Conservation (phyloP, 2,113 vertebrate species). For the Leptocoma aspasia region DNA sequence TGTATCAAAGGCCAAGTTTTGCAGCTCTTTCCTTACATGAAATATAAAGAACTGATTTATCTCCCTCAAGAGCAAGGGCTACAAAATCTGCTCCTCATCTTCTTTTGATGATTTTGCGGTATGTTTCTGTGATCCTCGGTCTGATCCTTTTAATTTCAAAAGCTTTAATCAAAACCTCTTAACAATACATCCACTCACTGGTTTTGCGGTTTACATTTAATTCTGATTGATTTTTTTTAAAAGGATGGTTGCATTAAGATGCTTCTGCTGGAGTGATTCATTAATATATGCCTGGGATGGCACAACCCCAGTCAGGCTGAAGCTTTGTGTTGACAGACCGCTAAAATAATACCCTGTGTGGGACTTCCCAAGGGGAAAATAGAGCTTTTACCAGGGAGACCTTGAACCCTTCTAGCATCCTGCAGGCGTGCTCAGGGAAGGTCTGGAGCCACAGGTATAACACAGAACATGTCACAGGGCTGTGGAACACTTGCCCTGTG, state of each 20-base stretch:
- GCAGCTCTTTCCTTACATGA: neutral
- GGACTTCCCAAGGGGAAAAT: slow-evolving; percentile 11
- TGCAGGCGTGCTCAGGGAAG: neutral
- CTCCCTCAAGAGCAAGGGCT: slow-evolving; percentile 40
- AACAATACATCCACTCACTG: slow-evolving; percentile 35
- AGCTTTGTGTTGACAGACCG: slow-evolving; percentile 56
- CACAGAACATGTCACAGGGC: neutral
- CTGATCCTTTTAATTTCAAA: slow-evolving; percentile 60
- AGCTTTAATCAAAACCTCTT: slow-evolving; percentile 61
- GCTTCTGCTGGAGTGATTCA: slow-evolving; percentile 52
- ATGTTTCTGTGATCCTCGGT: slow-evolving; percentile 34
- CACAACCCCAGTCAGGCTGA: slow-evolving; percentile 32
- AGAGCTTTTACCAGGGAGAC: neutral
- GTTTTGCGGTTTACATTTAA: slow-evolving; percentile 34
- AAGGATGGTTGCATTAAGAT: slow-evolving; percentile 37
- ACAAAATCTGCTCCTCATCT: slow-evolving; percentile 63
- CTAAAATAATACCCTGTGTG: slow-evolving; percentile 53
- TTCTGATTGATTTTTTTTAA: slow-evolving; percentile 49
- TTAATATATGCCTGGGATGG: slow-evolving; percentile 51
- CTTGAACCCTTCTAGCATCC: neutral
- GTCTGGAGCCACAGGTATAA: neutral
- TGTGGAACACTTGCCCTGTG: neutral
- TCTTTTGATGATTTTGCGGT: slow-evolving; percentile 58
- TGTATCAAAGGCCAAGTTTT: neutral
- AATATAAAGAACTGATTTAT: slow-evolving; percentile 44